Evolutionary conservation across 2,888 invertebrate genomes (phyloP).

Genomic region (Mellilla xanthometata): DNA sequence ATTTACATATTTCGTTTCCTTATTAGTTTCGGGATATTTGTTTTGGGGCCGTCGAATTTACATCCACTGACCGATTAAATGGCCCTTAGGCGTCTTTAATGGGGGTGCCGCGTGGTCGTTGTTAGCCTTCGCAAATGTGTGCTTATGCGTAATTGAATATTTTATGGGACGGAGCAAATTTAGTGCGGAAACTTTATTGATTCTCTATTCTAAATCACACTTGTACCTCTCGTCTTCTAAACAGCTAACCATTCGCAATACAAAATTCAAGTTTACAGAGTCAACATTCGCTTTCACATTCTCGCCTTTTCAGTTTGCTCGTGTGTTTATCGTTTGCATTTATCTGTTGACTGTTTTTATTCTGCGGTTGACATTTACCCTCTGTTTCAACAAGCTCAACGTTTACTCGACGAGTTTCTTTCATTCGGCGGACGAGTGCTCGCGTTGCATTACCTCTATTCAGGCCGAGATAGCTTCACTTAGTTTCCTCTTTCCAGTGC

Average conservation of each 20-base stretch:
- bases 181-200: conserved; percentile 70
- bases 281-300: conserved; percentile 63
- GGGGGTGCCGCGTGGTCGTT: conserved; percentile 82
- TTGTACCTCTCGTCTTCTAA: conserved; percentile 33
- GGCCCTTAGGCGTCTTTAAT: conserved; percentile 83
- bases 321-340: conserved; percentile 80
- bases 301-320: conserved; percentile 69
- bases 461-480: conserved; percentile 80
- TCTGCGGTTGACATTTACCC: conserved; percentile 80
- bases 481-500: conserved; percentile 79
- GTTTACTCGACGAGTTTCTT: conserved; percentile 73
- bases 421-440: conserved; percentile 75
- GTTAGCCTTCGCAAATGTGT: conserved; percentile 81
- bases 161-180: conserved; percentile 75
- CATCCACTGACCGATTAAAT: conserved; percentile 83
- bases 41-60: conserved; percentile 81
- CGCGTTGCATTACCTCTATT: conserved; percentile 76
- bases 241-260: conserved; percentile 36
- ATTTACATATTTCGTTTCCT: conserved; percentile 84
- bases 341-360: conserved; percentile 83
- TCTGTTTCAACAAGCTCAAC: conserved; percentile 73
- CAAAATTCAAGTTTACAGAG: conserved; percentile 44
- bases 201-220: conserved; percentile 45
- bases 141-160: conserved; percentile 83
- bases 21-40: conserved; percentile 83